Conservation (phyloP, 2,888 invertebrate species). For the Callyntrura sp. region DNA sequence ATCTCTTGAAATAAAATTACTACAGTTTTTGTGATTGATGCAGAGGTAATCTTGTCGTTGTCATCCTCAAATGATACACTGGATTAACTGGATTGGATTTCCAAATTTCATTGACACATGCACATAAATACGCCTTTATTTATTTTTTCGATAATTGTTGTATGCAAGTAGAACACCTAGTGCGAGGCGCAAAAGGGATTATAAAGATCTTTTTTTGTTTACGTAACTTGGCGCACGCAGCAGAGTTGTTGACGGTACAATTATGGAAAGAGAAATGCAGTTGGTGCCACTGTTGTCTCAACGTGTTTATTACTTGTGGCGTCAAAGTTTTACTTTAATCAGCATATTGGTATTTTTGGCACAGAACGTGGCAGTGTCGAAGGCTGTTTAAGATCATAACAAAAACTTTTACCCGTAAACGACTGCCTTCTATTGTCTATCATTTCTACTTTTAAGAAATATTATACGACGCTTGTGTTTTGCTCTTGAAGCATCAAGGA, state of each 20-base stretch:
- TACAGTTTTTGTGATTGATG: slow-evolving; percentile 11
- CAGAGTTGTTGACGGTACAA: background rate
- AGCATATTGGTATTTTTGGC: slow-evolving; percentile 1
- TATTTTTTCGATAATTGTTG: background rate
- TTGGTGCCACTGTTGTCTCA: background rate
- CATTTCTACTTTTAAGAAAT: background rate
- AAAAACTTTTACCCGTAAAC: background rate
- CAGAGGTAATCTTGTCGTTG: slow-evolving; percentile 11
- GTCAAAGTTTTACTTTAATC: background rate
- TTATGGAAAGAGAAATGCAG: slow-evolving; percentile 24
- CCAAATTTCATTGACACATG: slow-evolving; percentile 48
- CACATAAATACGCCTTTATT: background rate
- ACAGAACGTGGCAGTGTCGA: background rate
- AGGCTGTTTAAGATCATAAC: background rate
- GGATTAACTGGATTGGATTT: slow-evolving; percentile 59
- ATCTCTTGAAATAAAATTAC: slow-evolving; percentile 28
- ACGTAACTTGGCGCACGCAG: slow-evolving; percentile 4
- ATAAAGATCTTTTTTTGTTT: background rate
- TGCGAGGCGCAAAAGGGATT: background rate
- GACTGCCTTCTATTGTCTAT: background rate
- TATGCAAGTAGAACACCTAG: slow-evolving; percentile 11
- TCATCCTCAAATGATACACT: slow-evolving; percentile 30
- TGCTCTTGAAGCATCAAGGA: background rate
- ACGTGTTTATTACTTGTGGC: background rate
- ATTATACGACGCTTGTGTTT: background rate